Conservation (phyloP, 2,113 vertebrate genomes). For the Acanthochromis polyacanthus region DNA sequence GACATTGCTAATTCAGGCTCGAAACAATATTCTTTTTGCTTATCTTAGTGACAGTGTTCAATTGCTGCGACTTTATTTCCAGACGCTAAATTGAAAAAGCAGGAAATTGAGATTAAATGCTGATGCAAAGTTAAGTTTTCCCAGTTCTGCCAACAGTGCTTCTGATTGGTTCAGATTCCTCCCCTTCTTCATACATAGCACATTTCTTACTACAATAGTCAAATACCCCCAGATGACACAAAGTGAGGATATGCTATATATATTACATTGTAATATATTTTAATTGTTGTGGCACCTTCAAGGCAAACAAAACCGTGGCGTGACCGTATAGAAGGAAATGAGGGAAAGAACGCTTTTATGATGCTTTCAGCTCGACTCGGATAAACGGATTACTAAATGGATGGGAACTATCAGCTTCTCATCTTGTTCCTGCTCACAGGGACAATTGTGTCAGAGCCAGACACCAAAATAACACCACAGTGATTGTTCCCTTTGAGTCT, state of each 20-base stretch:
- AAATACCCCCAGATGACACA: constrained; percentile 13
- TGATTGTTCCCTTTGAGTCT: constrained; percentile 39
- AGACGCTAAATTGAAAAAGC: constrained; percentile 6
- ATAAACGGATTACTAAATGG: constrained; percentile 60
- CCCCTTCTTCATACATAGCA: neutral
- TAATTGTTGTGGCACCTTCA: constrained; percentile 37
- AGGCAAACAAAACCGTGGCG: constrained; percentile 29
- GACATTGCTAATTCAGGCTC: constrained; percentile 24
- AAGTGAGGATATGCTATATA: constrained; percentile 29
- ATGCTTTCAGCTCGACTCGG: constrained; percentile 48
- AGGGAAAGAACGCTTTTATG: constrained; percentile 23
- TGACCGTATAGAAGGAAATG: constrained; percentile 25
- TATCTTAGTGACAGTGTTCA: constrained; percentile 19
- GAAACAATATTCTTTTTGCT: constrained; percentile 16
- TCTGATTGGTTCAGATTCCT: neutral
- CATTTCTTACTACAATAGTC: neutral
- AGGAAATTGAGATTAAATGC: constrained; percentile 21
- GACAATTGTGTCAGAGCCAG: constrained; percentile 38
- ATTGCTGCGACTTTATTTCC: constrained; percentile 8
- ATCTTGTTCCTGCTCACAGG: constrained; percentile 48
- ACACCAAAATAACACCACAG: constrained; percentile 54
- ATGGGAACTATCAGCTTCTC: constrained; percentile 43
- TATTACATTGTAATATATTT: constrained; percentile 10
- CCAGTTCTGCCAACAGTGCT: neutral
- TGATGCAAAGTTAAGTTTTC: constrained; percentile 22